Percentiles rank a stretch among this genome's conserved stretches.
phyloP scores from a whole-genome alignment of 92 coral and sea anemone species.

The Porites evermanni region DNA sequence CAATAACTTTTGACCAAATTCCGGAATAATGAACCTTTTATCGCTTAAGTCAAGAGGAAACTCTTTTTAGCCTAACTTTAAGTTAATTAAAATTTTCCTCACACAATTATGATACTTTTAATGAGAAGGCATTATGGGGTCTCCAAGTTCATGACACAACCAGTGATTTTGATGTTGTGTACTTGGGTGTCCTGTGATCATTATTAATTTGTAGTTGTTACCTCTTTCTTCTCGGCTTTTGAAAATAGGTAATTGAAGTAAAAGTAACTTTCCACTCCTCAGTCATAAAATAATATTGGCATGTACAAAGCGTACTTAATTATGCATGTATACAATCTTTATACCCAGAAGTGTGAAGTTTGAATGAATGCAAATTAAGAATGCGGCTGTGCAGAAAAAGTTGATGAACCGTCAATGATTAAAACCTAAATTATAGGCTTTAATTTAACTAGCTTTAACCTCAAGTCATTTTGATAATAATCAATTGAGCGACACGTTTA shows the following conservation, averaged over 20 bases:
- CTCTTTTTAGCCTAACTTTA: no score
- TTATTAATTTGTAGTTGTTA: neutral
- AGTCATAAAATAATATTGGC: neutral
- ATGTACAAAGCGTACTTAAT: neutral
- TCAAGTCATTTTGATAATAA: no score
- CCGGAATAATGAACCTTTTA: no score
- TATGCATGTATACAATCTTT: neutral
- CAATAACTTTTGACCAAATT: no score
- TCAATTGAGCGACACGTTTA: neutral
- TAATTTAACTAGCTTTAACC: neutral
- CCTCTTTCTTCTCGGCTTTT: neutral
- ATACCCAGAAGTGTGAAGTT: neutral
- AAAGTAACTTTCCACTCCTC: neutral
- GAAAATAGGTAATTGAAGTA: neutral
- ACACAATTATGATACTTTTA: no score
- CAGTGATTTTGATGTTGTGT: neutral
- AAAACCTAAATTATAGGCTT: neutral
- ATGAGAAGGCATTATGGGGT: neutral
- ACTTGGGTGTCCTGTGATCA: neutral
- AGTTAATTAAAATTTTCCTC: no score
- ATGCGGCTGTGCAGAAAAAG: neutral
- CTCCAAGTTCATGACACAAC: neutral
- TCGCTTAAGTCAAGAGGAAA: no score
- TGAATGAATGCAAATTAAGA: slow-evolving; percentile 1
- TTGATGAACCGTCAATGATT: neutral